Conservation (phyloP, 2,888 invertebrate genomes). For the Lepidonotus clava region DNA sequence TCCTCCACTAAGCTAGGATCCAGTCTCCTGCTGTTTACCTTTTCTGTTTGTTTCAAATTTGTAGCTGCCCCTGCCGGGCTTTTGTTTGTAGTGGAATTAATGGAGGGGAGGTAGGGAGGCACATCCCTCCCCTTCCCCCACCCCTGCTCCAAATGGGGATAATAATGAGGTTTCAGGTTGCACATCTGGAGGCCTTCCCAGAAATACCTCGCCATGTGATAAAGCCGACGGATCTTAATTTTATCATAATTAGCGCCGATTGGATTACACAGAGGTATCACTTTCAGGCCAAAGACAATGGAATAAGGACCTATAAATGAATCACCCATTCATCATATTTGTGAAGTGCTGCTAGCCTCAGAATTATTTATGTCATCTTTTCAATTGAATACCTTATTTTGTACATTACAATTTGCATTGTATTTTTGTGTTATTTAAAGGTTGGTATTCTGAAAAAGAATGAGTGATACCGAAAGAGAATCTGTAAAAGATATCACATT, state of each 20-base stretch:
- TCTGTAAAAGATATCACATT: too few relatives aligned
- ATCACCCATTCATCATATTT: neutral
- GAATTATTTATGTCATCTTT: too few relatives aligned
- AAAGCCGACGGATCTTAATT: too few relatives aligned
- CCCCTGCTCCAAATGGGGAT: neutral
- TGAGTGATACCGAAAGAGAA: too few relatives aligned
- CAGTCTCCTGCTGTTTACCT: neutral
- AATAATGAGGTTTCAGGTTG: neutral
- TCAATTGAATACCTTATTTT: too few relatives aligned
- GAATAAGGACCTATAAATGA: neutral
- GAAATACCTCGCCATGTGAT: neutral
- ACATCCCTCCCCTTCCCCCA: too few relatives aligned
- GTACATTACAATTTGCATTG: too few relatives aligned
- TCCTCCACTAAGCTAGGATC: neutral
- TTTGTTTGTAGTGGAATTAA: neutral
- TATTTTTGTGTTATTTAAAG: too few relatives aligned
- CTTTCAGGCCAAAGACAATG: neutral
- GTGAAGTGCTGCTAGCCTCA: too few relatives aligned
- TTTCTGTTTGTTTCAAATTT: neutral
- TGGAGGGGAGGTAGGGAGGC: too few relatives aligned
- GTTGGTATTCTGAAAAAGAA: too few relatives aligned
- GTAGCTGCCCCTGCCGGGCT: neutral
- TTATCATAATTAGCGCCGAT: neutral
- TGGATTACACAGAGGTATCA: neutral
- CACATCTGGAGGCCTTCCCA: neutral